Percentiles rank a stretch among this genome's conserved stretches.
phyloP scores from a whole-genome alignment of 2,888 invertebrate species.

The Tuberolachnus salignus region DNA sequence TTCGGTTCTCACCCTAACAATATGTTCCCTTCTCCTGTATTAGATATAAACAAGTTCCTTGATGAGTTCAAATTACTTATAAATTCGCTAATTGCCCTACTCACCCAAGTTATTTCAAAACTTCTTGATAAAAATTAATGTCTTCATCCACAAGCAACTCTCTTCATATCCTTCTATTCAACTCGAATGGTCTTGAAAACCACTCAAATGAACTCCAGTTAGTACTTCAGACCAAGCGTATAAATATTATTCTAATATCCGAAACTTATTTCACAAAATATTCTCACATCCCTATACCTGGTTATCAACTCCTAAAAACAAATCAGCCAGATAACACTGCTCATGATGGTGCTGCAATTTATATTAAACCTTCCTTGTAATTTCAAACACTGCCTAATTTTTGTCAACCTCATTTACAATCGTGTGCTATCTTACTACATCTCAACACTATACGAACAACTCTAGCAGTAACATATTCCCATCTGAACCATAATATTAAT shows the following conservation, averaged over 20 bases:
- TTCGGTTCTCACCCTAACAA: neutral
- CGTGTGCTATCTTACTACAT: neutral
- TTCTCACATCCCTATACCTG: neutral
- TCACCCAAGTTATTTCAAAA: constrained; percentile 26
- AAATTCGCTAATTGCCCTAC: constrained; percentile 24
- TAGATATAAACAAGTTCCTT: constrained; percentile 27
- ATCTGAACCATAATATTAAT: constrained; percentile 24
- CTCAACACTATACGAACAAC: neutral
- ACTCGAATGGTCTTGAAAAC: constrained; percentile 25
- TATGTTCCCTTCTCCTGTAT: neutral
- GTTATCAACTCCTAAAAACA: constrained; percentile 12
- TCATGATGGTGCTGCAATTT: constrained; percentile 23
- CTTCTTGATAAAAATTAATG: constrained; percentile 23
- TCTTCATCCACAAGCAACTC: constrained; percentile 25
- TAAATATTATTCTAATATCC: constrained; percentile 4
- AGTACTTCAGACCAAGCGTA: neutral
- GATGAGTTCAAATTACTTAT: constrained; percentile 30
- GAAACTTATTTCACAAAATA: constrained; percentile 24
- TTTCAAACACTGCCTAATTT: neutral
- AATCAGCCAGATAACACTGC: constrained; percentile 14
- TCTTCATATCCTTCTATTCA: constrained; percentile 25
- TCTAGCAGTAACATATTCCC: constrained; percentile 31
- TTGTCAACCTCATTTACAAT: neutral
- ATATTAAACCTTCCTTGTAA: constrained; percentile 5
- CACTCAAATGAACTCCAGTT: constrained; percentile 22